Conservation (phyloP, 2,888 invertebrate species). For the Eremobia ochroleuca region DNA sequence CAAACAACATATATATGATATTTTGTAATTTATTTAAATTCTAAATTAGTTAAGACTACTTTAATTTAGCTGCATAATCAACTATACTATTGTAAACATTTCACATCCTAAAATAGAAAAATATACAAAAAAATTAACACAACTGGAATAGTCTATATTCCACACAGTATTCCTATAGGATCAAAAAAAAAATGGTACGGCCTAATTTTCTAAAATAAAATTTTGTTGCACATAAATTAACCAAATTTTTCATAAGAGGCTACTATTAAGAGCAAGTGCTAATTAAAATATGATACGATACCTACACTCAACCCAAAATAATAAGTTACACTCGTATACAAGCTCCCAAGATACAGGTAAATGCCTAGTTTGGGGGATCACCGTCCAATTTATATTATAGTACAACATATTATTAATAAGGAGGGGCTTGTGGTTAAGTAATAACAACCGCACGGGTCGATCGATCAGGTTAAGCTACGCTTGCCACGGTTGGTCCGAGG, state of each 20-base stretch:
- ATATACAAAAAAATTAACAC: not conserved
- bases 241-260: not conserved
- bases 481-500: too few relatives aligned
- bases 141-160: not conserved
- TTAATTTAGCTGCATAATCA: not conserved
- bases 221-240: not conserved
- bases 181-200: not conserved
- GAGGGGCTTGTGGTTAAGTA: too few relatives aligned
- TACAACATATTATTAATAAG: too few relatives aligned
- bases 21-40: not conserved
- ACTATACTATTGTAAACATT: not conserved
- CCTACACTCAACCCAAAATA: not conserved
- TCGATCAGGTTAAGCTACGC: too few relatives aligned
- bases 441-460: too few relatives aligned
- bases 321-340: not conserved
- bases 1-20: not conserved
- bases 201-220: not conserved
- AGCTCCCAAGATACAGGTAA: too few relatives aligned
- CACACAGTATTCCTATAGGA: not conserved
- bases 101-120: slow-evolving; percentile 2
- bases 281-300: not conserved
- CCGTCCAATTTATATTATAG: too few relatives aligned
- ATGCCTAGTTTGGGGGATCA: too few relatives aligned
- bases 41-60: not conserved
- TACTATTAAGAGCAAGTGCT: not conserved